phyloP scores from a whole-genome alignment of 2,888 invertebrate genomes.

The Drosophila maculinotata region DNA sequence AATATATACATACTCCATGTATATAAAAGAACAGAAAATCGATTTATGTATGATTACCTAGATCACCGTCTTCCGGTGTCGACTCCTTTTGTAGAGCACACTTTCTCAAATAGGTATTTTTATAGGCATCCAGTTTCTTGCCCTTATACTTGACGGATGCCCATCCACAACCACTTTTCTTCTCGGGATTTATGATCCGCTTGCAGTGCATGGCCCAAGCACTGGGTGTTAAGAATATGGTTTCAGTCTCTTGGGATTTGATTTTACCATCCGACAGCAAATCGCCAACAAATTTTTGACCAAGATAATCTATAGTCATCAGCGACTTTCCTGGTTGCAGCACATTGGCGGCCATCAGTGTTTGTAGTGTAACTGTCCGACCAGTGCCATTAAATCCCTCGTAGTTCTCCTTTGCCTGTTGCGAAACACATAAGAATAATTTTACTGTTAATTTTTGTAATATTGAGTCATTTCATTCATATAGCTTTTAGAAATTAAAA shows the following conservation, averaged over 20 bases:
- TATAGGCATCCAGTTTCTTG: conserved; percentile 94
- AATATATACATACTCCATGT: no score
- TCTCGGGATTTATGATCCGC: conserved; percentile 95
- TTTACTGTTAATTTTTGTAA: no score
- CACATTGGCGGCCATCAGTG: conserved; percentile 93
- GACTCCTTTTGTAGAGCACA: conserved; percentile 87
- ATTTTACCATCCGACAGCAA: conserved; percentile 94
- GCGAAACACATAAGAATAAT: not conserved
- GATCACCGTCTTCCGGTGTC: conserved; percentile 80
- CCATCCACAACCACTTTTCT: conserved; percentile 97
- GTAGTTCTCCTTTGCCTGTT: conserved; percentile 82
- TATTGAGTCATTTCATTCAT: no score
- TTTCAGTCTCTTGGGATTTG: conserved; percentile 94
- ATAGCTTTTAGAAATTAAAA: no score
- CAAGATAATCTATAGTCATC: conserved; percentile 96
- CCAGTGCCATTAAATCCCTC: conserved; percentile 86
- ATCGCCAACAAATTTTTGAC: conserved; percentile 95
- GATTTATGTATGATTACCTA: conserved; percentile 70
- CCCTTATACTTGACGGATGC: conserved; percentile 95
- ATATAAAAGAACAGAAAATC: no score
- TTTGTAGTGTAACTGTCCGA: conserved; percentile 92
- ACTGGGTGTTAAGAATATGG: conserved; percentile 94
- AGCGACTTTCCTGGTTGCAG: conserved; percentile 92
- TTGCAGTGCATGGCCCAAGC: conserved; percentile 98
- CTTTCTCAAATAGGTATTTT: conserved; percentile 93